Evolutionary conservation across 2,888 invertebrate genomes (phyloP).

Genomic region (Athrips mouffetella): DNA sequence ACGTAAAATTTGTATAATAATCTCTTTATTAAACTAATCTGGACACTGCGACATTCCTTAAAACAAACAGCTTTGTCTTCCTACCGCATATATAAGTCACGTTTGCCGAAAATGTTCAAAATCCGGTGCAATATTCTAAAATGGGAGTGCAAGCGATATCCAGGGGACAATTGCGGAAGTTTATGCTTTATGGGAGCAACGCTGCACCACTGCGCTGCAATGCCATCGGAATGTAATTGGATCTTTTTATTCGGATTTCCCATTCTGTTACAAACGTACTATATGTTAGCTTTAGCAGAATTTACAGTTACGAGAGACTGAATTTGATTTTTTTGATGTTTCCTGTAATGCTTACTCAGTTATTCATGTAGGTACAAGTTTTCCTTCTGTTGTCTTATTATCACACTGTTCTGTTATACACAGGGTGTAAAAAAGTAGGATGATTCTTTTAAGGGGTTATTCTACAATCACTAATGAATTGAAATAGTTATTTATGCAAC

Average conservation of each 20-base stretch:
- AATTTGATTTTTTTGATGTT: background rate
- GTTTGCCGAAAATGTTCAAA: conserved; percentile 51
- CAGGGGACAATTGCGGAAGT: conserved; percentile 43
- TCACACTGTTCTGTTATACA: no score
- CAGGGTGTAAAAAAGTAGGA: no score
- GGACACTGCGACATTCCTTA: background rate
- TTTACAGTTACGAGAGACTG: background rate
- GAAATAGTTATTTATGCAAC: no score
- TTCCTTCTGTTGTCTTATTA: no score
- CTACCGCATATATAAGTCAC: conserved; percentile 8
- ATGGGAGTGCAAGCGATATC: conserved; percentile 37
- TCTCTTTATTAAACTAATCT: background rate
- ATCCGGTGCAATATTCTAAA: conserved; percentile 44
- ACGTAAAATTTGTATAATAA: no score
- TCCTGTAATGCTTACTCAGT: no score
- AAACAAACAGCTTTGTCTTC: conserved; percentile 2
- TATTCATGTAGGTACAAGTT: no score
- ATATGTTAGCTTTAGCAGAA: background rate
- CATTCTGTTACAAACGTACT: background rate
- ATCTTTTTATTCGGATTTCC: conserved; percentile 15
- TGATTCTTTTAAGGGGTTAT: no score
- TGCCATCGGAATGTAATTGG: conserved; percentile 23
- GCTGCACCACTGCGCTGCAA: conserved; percentile 28
- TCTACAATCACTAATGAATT: no score
- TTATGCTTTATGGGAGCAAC: conserved; percentile 45